Evolutionary conservation across 2,888 invertebrate species (phyloP), one percentile per base, ranked within the genome.

Genomic region (Panzeria rudis): DNA sequence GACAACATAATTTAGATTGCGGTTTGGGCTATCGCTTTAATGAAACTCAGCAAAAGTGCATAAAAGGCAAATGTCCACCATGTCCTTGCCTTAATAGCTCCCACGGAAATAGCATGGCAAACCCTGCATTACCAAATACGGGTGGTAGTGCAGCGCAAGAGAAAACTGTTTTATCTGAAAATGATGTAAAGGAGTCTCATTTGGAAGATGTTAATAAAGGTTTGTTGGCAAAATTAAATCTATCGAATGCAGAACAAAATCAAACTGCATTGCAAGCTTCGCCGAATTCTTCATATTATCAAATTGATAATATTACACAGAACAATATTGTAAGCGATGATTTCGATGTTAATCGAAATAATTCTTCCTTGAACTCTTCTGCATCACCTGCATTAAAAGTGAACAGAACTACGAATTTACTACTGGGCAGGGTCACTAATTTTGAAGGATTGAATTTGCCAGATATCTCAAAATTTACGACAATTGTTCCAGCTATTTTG

Each of bases 41-140:
- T 50, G 85, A 86, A 66, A 25, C 47, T 4, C 32, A 71, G 35
- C 87, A 87, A 47, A 75, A 64, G 25, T 87, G 86, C 38, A 50
- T 84, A 8, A 61, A 61, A n/a, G 86, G 85, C 8, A 82, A 82
- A 66, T 85, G 85, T 62, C 79, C 81, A n/a, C 85, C 86, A 3
- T 83, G 75, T 23, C 25, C 56, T 5, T 84, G 77, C 25, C 0
- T 38, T 15, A 8, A 0, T 1, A 17, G 13, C 9, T 2, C 8
- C 35, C 9, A 20, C 38, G 69, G 35, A 6, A 54, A 29, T 23
- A 23, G 6, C n/a, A 7, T 54, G 0, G 52, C 54, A 38, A 41
- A 54, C 6, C 17, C n/a, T 4, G n/a, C 47, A 47, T n/a, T 47
- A 17, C 3, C 38, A 15, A 9, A 50, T 20, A 6, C 8, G 4